phyloP scores from a whole-genome alignment of 2,888 invertebrate genomes.

The Doris montereyensis region DNA sequence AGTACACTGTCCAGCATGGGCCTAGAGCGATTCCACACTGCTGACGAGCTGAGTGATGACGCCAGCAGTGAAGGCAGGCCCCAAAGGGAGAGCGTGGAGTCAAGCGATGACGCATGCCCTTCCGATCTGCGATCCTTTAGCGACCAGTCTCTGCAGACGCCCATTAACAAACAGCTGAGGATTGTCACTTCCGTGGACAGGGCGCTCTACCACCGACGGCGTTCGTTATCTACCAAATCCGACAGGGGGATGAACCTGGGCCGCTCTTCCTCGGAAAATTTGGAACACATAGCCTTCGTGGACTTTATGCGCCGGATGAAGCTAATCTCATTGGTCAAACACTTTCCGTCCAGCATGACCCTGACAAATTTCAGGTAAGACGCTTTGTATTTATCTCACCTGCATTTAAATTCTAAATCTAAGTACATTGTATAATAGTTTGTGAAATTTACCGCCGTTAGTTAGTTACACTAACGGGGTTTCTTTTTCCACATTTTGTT shows the following conservation, averaged over 20 bases:
- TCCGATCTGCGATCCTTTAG: conserved; percentile 16
- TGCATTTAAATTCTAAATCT: too few species aligned
- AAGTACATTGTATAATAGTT: too few species aligned
- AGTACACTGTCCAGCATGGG: conserved; percentile 45
- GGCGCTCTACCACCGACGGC: conserved; percentile 47
- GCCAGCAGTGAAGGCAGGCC: conserved; percentile 49
- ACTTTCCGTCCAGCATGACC: conserved; percentile 69
- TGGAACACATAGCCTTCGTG: conserved; percentile 60
- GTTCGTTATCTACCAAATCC: conserved; percentile 56
- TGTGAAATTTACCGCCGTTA: too few species aligned
- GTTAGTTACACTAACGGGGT: too few species aligned
- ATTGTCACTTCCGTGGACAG: conserved; percentile 64
- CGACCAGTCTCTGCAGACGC: conserved; percentile 43
- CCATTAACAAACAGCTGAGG: conserved; percentile 60
- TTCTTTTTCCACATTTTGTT: too few species aligned
- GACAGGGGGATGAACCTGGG: conserved; percentile 45
- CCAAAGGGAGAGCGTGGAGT: conserved; percentile 53
- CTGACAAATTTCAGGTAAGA: conserved; percentile 63
- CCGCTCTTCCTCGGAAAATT: conserved; percentile 51
- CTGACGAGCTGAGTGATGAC: conserved; percentile 63
- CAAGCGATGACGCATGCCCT: conserved; percentile 52
- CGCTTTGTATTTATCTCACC: too few species aligned
- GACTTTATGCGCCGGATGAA: conserved; percentile 64
- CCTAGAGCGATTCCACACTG: conserved; percentile 35
- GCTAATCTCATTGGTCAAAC: conserved; percentile 64